phyloP scores from a whole-genome alignment of 92 coral and sea anemone genomes.

The Hydrozoanthus gracilis region DNA sequence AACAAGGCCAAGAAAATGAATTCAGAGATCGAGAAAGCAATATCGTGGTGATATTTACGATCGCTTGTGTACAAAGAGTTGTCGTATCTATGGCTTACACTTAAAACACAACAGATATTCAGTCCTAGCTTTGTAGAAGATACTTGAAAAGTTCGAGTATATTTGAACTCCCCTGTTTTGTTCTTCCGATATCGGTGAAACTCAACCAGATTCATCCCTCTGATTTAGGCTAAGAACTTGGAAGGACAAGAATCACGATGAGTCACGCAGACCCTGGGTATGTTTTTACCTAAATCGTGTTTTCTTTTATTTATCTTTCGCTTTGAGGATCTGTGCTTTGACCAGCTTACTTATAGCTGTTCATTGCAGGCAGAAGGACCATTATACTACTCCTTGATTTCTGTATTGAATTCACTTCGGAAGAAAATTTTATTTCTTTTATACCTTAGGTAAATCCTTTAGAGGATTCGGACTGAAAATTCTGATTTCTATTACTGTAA shows the following conservation, averaged over 20 bases:
- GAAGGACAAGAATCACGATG: slow-evolving; percentile 51
- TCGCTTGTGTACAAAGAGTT: slow-evolving; percentile 43
- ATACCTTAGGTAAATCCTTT: too few relatives aligned
- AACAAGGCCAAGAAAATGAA: slow-evolving; percentile 43
- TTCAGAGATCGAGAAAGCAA: slow-evolving; percentile 29
- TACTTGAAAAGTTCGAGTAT: slow-evolving; percentile 5
- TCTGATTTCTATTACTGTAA: too few relatives aligned
- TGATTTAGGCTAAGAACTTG: neutral
- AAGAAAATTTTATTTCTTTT: too few relatives aligned
- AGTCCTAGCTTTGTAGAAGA: neutral
- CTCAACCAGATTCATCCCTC: neutral
- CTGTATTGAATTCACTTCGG: too few relatives aligned
- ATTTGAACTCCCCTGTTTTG: slow-evolving; percentile 32
- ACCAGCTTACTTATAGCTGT: too few relatives aligned
- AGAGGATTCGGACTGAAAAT: too few relatives aligned
- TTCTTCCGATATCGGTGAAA: neutral
- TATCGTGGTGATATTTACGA: slow-evolving; percentile 24
- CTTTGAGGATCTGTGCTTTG: neutral
- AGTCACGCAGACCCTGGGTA: slow-evolving; percentile 90
- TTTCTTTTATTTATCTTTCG: neutral
- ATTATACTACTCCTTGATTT: neutral
- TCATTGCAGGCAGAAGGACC: neutral
- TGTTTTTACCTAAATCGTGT: slow-evolving; percentile 8
- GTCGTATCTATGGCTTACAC: slow-evolving; percentile 69
- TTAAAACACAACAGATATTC: slow-evolving; percentile 42